Base-by-base conservation (phyloP, 2,113 vertebrate genomes). In the Asarcornis scutulata region DNA sequence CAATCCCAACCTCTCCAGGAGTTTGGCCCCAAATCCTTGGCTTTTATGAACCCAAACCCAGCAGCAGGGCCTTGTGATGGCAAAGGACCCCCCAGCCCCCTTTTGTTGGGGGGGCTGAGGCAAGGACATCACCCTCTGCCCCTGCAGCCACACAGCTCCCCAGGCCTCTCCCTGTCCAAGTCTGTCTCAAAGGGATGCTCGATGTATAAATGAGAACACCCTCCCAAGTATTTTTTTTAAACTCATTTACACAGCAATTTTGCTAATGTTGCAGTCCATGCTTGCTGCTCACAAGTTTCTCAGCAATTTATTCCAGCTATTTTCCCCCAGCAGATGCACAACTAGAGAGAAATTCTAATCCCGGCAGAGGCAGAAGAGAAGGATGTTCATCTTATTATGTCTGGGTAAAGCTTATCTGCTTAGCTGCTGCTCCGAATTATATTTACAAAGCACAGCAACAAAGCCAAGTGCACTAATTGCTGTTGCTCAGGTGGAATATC, bases 281-380 rank as follows among this genome's bases (percentile, higher is more conserved):
- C 56, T 67, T n/a, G 56, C 88, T 69, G 26, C 16, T 94, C 62
- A n/a, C 69, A 27, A n/a, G 26, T 50, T 82, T 86, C 86, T 29
- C 2, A 25, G 66, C 76, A 46, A 86, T 91, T 79, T 78, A 72
- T 92, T 84, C 69, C 86, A 79, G 73, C 18, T 53, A 53, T 89
- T 97, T 73, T 82, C 86, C 90, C 86, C 86, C 92, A 75, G 36
- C 93, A 96, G 88, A 92, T 95, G 93, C 95, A 82, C 53, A 27
- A 75, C 64, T 13, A 53, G 76, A 72, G 64, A 83, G 88, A 81
- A 84, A 79, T 36, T 52, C 92, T 84, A 86, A 78, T 76, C 90
- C 93, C 86, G 66, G 79, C 76, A 90, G 90, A 93, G 86, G 77
- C 58, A 73, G 58, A 80, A 86, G 80, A 53, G 67, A 69, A 88